Evolutionary conservation across 1,140 invertebrate species (phyloP).

Genomic region (Geopemphigus sp.): DNA sequence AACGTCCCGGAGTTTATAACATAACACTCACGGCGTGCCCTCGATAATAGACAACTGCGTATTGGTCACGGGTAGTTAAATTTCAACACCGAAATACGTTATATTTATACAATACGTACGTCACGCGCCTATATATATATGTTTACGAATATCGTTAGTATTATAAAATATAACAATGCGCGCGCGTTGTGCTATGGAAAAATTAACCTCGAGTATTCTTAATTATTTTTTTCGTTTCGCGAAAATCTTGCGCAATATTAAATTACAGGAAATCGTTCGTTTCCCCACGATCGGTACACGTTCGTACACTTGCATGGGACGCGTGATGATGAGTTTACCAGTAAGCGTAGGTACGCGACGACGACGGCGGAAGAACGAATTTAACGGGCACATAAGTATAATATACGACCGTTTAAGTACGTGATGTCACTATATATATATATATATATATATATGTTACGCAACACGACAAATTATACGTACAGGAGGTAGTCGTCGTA

Average conservation of each 20-base stretch:
- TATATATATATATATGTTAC: no score
- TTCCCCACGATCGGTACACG: no score
- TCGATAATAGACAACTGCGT: neutral
- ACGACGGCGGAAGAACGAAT: neutral
- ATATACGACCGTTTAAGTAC: no score
- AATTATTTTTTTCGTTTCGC: neutral
- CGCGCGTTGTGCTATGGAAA: neutral
- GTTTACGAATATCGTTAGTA: neutral
- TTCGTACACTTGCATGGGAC: no score
- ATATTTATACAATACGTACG: neutral
- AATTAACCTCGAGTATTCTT: neutral
- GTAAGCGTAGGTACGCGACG: no score
- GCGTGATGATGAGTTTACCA: no score
- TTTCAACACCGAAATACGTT: neutral
- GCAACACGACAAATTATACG: no score
- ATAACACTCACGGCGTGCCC: neutral
- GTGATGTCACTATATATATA: no score
- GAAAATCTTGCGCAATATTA: no score
- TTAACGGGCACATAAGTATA: neutral
- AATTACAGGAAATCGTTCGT: no score
- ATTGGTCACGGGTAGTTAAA: conserved; percentile 10
- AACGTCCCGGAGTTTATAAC: conserved; percentile 2
- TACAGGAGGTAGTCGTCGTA: no score
- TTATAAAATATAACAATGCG: conserved; percentile 2
- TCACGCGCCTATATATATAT: no score